Evolutionary conservation across 2,113 vertebrate species (phyloP).

Genomic region (Calcarius ornatus): DNA sequence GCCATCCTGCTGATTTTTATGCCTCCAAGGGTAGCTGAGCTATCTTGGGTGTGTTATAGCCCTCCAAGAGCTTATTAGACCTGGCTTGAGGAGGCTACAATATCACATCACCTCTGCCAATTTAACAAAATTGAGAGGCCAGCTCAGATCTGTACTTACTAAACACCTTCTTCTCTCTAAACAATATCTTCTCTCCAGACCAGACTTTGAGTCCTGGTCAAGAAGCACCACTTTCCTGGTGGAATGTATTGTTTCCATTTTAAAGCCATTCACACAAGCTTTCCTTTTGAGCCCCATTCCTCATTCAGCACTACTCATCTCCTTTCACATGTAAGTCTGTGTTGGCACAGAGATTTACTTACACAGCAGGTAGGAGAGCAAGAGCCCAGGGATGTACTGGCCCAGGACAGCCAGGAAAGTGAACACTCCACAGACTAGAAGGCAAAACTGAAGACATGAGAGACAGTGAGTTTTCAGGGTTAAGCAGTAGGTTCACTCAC

Average conservation of each 20-base stretch:
- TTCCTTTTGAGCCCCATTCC: neutral
- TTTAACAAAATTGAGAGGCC: neutral
- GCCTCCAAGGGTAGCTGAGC: no score
- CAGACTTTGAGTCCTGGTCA: neutral
- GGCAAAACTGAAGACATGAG: constrained; percentile 84
- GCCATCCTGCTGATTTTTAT: no score
- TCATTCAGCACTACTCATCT: neutral
- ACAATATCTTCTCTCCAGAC: neutral
- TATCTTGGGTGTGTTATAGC: no score
- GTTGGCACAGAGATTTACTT: constrained; percentile 69
- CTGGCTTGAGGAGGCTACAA: no score
- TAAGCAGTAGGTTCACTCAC: neutral
- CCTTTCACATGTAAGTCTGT: neutral
- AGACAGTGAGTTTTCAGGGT: constrained; percentile 18
- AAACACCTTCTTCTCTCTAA: no score
- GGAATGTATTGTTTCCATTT: neutral
- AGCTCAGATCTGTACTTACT: neutral
- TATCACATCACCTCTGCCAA: neutral
- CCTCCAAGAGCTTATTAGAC: no score
- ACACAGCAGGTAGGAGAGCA: constrained; percentile 90
- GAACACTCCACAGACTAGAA: constrained; percentile 86
- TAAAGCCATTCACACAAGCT: neutral
- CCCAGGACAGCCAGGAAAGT: constrained; percentile 87
- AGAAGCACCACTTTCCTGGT: neutral
- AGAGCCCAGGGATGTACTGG: constrained; percentile 85